Percentiles rank a stretch among this genome's conserved stretches.
Conservation (phyloP, 2,113 vertebrate species). For the Grallaria varia region DNA sequence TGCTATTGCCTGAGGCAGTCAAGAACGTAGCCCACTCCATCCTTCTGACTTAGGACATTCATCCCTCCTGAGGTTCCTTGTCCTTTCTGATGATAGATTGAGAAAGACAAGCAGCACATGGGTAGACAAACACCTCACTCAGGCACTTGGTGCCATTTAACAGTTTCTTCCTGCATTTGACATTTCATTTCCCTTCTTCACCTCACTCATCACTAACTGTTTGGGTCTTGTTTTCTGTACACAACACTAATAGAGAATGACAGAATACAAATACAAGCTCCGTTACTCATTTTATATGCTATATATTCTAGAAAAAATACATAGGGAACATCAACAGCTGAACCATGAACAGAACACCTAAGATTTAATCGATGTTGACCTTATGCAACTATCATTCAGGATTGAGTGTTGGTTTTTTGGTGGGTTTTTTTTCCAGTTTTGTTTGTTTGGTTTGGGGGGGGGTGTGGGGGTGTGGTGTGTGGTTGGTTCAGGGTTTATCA, state of each 20-base stretch:
- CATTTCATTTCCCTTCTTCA: slow-evolving; percentile 82
- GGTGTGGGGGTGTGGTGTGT: not conserved
- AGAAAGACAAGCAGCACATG: slow-evolving; percentile 86
- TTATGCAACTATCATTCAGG: not conserved
- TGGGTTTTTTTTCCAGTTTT: not conserved
- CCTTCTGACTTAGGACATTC: slow-evolving; percentile 63
- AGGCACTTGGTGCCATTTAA: slow-evolving; percentile 88
- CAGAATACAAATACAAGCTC: slow-evolving; percentile 65
- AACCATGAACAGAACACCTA: slow-evolving; percentile 20
- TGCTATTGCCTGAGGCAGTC: slow-evolving; percentile 71
- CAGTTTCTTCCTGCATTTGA: slow-evolving; percentile 80
- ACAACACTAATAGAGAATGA: slow-evolving; percentile 73
- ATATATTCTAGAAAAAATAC: slow-evolving; percentile 41
- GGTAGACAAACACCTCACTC: slow-evolving; percentile 81
- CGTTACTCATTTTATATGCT: slow-evolving; percentile 56
- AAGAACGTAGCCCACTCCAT: slow-evolving; percentile 36
- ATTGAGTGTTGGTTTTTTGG: not conserved
- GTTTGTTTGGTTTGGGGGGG: not conserved
- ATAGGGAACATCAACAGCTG: not conserved
- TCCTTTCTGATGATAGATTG: slow-evolving; percentile 83
- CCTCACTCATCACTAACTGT: slow-evolving; percentile 74
- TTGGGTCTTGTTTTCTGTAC: slow-evolving; percentile 70
- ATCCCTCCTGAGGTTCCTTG: slow-evolving; percentile 80
- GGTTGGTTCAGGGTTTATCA: not conserved
- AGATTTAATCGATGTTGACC: slow-evolving; percentile 54